A percentile compares a stretch with the other conserved stretches of the same genome.
Evolutionary conservation across 1,140 invertebrate genomes (phyloP).

Genomic region (Leptopilina boulardi): DNA sequence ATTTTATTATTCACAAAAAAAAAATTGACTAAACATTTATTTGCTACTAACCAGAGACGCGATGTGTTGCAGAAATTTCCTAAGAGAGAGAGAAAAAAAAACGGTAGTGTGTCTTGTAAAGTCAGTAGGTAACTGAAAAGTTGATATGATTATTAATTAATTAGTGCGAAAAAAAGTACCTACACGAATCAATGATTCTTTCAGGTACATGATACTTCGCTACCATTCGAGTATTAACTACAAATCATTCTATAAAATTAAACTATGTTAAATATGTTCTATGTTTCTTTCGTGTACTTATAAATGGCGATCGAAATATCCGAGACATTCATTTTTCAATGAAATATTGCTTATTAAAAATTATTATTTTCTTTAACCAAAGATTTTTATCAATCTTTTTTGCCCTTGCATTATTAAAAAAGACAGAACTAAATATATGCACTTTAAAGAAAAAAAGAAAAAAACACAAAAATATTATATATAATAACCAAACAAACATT

Average conservation of each 20-base stretch:
- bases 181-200: slow-evolving; percentile 47
- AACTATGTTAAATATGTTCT: slow-evolving; percentile 6
- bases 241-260: slow-evolving; percentile 34
- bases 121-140: slow-evolving; percentile 40
- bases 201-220: slow-evolving; percentile 52
- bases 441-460: neutral
- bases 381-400: neutral
- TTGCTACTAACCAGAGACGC: slow-evolving; percentile 1
- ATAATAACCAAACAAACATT: too few species aligned
- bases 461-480: neutral
- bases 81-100: neutral
- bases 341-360: too few species aligned
- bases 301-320: slow-evolving; percentile 17
- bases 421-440: neutral
- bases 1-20: slow-evolving; percentile 29
- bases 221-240: slow-evolving; percentile 35
- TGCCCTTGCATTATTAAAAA: neutral
- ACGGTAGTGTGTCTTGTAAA: slow-evolving; percentile 5
- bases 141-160: slow-evolving; percentile 56
- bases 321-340: neutral
- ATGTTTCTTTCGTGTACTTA: slow-evolving; percentile 12
- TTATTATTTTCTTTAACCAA: neutral
- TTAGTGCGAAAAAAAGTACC: slow-evolving; percentile 37
- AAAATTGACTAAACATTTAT: slow-evolving; percentile 24
- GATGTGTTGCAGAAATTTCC: slow-evolving; percentile 1